Evolutionary conservation across 2,888 invertebrate species (phyloP).

Genomic region (Aphidius colemani): DNA sequence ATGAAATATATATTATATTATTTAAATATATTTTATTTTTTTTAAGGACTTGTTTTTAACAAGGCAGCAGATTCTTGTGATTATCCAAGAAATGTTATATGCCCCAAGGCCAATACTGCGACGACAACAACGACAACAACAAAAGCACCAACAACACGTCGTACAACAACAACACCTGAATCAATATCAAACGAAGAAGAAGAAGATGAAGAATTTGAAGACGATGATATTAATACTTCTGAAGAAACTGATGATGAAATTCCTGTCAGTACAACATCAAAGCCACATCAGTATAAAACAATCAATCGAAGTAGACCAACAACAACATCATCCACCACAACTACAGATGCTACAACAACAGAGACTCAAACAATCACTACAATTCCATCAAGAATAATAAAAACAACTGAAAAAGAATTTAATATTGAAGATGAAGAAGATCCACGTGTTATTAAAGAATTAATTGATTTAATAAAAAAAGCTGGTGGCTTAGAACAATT

Average conservation of each 20-base stretch:
- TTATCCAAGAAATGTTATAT: conserved; percentile 85
- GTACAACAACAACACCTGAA: conserved; percentile 58
- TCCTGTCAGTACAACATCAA: conserved; percentile 51
- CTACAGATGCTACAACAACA: conserved; percentile 45
- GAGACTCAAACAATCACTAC: conserved; percentile 16
- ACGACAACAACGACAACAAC: conserved; percentile 62
- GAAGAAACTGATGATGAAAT: conserved; percentile 62
- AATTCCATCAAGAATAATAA: conserved; percentile 27
- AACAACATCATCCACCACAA: conserved; percentile 50
- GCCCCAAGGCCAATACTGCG: conserved; percentile 68
- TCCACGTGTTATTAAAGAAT: conserved; percentile 79
- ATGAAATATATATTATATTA: too few species aligned
- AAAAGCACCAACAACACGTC: conserved; percentile 60
- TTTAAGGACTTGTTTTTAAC: conserved; percentile 83
- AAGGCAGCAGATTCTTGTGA: conserved; percentile 91
- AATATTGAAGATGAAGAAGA: conserved; percentile 68
- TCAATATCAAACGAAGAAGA: conserved; percentile 34
- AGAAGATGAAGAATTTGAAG: conserved; percentile 60
- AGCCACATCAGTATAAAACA: conserved; percentile 52
- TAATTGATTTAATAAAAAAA: conserved; percentile 83
- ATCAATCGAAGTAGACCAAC: conserved; percentile 50
- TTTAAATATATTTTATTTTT: too few species aligned
- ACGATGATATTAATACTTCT: conserved; percentile 63
- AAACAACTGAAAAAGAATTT: conserved; percentile 33
- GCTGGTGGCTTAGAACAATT: conserved; percentile 85